Base-by-base conservation (phyloP, 2,888 invertebrate genomes). In the Hemaris fuciformis region DNA sequence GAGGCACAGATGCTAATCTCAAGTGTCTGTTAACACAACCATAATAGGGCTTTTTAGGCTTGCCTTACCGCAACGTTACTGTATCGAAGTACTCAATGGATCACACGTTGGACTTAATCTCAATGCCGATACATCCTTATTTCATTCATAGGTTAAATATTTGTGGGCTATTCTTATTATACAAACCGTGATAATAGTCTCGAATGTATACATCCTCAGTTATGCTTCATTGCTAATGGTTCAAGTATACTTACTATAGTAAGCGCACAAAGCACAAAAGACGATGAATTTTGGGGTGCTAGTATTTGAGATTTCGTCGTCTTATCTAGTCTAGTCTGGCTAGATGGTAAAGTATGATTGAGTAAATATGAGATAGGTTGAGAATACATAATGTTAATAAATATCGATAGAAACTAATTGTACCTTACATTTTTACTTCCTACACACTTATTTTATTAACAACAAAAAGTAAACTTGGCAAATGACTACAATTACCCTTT, bases 1-100 rank as follows among this genome's bases (percentile, higher is more conserved):
- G 81, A 85, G 78, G 81, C 81, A 87, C 91, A 91, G 92, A 92
- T 92, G 91, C 90, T 91, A 91, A 92, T 92, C 92, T 92, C 92
- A 92, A 92, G 92, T 92, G 91, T 91, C 88, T 87, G 88, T 90
- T 91, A 90, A 89, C 91, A 85, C 84, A 83, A 74, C 80, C 79
- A 91, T 91, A 91, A 91, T 89, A 88, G 83, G 72, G 80, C 83
- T 85, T 84, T 87, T 88, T 86, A 86, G 79, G 76, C 79, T 84
- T 76, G 78, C 81, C 78, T 82, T 75, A 83, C 88, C 87, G 81
- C 86, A 84, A 85, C 74, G 80, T 81, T 53, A 53, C 53, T 81
- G 72, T 80, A 73, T 74, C 72, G 60, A 71, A 74, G 67, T 75
- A 68, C 72, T 80, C 77, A 83, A 86, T 87, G 77, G 78, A 83